Percentiles rank a stretch among this genome's conserved stretches.
Evolutionary conservation across 2,888 invertebrate genomes (phyloP).

Genomic region (Orthosia gothica): DNA sequence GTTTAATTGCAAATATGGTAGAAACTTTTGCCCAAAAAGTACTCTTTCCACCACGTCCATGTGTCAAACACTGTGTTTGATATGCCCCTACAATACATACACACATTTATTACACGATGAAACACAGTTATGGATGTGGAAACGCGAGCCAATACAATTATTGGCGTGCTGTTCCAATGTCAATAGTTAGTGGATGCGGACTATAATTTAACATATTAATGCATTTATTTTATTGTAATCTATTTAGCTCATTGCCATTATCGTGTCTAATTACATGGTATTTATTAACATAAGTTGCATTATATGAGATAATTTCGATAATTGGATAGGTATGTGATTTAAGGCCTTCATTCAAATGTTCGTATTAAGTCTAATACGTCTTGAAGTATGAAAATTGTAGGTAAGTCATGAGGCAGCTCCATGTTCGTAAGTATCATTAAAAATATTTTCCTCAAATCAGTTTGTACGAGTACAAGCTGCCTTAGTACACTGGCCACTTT

Average conservation of each 20-base stretch:
- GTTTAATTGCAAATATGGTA: no score
- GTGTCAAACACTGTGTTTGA: conserved; percentile 63
- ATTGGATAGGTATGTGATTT: no score
- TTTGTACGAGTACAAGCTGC: not conserved
- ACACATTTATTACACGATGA: conserved; percentile 73
- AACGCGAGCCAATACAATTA: conserved; percentile 75
- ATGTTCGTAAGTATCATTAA: no score
- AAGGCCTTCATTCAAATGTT: no score
- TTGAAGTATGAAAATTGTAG: no score
- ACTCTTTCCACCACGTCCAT: conserved; percentile 21
- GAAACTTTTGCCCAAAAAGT: not conserved
- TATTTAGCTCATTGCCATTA: conserved; percentile 33
- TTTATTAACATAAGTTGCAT: conserved; percentile 1
- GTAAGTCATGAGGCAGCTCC: no score
- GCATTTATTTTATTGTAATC: conserved; percentile 67
- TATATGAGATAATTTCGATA: not conserved
- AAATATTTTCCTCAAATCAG: not conserved
- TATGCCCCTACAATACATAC: conserved; percentile 67
- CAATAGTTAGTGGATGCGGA: conserved; percentile 70
- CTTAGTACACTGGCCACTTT: no score
- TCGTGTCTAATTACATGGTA: conserved; percentile 12
- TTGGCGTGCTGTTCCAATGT: conserved; percentile 72
- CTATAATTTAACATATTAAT: conserved; percentile 74
- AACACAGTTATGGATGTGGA: conserved; percentile 74
- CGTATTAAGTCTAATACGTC: no score